Conservation (phyloP, 2,888 invertebrate species). For the Notodromas monacha region DNA sequence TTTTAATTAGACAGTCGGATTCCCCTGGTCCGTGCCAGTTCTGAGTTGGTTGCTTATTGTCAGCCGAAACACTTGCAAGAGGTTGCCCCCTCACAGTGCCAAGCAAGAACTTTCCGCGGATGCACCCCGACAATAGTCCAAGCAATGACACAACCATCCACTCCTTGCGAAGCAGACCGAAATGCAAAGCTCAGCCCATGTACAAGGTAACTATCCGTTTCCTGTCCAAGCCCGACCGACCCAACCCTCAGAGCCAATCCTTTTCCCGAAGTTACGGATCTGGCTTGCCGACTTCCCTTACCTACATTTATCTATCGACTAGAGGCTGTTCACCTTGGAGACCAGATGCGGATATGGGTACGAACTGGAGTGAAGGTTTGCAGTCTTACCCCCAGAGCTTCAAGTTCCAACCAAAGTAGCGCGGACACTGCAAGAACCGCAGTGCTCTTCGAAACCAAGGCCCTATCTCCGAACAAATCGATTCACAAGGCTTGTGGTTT, state of each 20-base stretch:
- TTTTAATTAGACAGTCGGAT: conserved; percentile 33
- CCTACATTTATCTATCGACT: conserved; percentile 31
- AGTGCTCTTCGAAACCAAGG: conserved; percentile 16
- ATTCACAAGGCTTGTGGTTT: conserved; percentile 15
- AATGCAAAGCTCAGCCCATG: conserved; percentile 11
- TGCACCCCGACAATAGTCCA: conserved; percentile 1
- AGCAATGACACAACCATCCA: no score
- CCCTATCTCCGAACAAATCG: conserved; percentile 22
- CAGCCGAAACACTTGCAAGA: conserved; percentile 15
- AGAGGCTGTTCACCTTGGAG: conserved; percentile 35
- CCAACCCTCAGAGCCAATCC: conserved; percentile 37
- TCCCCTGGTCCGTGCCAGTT: conserved; percentile 29
- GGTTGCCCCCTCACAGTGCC: background rate
- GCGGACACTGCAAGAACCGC: conserved; percentile 15
- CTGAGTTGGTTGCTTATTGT: conserved; percentile 23
- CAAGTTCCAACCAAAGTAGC: conserved; percentile 14
- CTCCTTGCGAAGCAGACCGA: conserved; percentile 9
- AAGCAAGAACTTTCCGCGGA: background rate
- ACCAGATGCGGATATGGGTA: conserved; percentile 41
- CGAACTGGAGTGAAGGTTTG: conserved; percentile 19
- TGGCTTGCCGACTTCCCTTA: conserved; percentile 33
- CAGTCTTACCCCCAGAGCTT: conserved; percentile 17
- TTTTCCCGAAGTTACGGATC: conserved; percentile 28
- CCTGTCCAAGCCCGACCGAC: conserved; percentile 25
- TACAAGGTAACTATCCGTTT: conserved; percentile 14